These are phyloP conservation scores for Otolemur crassicaudatus DNA, from an alignment of 2,797 vertebrate genomes.

Conservation along the genomic window DNA sequence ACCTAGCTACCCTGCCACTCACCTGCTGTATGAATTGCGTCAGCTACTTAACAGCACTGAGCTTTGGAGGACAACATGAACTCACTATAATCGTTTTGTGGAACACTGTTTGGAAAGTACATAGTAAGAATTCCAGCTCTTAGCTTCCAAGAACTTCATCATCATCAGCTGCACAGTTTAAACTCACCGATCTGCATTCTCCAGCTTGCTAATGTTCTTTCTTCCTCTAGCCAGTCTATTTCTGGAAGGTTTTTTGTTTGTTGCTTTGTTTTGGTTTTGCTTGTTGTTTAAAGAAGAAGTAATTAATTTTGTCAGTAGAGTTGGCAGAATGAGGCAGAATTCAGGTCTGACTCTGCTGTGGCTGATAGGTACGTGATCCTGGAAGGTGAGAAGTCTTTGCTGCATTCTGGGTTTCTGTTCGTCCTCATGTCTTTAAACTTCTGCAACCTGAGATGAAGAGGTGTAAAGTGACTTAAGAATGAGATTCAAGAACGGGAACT, in stretches of 20 bases:
- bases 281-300: neutral
- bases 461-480: neutral
- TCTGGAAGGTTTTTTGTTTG: neutral
- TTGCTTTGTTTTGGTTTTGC: neutral
- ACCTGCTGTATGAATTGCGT: neutral
- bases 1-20: neutral
- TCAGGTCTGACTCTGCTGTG: neutral
- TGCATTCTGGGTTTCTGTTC: neutral
- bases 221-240: neutral
- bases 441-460: neutral
- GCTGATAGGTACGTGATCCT: neutral
- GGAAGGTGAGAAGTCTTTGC: neutral
- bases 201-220: conserved; percentile 36
- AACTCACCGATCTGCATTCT: neutral
- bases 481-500: neutral
- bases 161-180: neutral
- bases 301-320: neutral
- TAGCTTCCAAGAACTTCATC: neutral
- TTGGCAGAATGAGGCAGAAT: neutral
- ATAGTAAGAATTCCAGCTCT: neutral
- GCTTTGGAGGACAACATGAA: neutral
- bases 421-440: neutral
- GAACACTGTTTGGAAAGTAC: neutral
- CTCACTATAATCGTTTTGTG: neutral
- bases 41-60: neutral